A percentile compares a stretch with the other conserved stretches of the same genome.
Conservation (phyloP, 1,140 invertebrate genomes). For the Teleopsis dalmanni region DNA sequence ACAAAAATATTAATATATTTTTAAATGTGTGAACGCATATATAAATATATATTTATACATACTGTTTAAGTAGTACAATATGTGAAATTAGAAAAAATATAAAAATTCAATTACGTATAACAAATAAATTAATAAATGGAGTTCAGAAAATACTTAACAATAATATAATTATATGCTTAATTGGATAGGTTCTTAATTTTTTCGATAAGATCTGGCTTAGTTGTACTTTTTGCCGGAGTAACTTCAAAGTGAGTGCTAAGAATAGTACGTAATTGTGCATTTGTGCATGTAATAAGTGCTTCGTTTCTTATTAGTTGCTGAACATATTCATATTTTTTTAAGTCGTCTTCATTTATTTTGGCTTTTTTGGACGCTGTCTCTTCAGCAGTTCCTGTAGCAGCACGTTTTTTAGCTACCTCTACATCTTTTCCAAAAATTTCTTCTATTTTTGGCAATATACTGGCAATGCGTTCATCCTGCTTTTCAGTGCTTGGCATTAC, state of each 20-base stretch:
- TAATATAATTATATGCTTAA: no score
- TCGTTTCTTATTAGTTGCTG: slow-evolving; percentile 17
- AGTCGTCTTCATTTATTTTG: slow-evolving; percentile 19
- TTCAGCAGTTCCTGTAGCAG: slow-evolving; percentile 13
- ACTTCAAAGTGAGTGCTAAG: slow-evolving; percentile 21
- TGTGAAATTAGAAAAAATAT: no score
- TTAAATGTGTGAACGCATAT: no score
- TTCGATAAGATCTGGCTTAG: slow-evolving; percentile 21
- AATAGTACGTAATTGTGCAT: slow-evolving; percentile 20
- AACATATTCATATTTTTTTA: slow-evolving; percentile 19
- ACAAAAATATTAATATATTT: no score
- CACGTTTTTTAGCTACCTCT: slow-evolving; percentile 22
- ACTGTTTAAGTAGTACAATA: no score
- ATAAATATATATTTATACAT: no score
- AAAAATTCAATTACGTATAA: no score
- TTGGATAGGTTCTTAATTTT: neutral
- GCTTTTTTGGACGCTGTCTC: slow-evolving; percentile 24
- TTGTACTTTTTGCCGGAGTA: slow-evolving; percentile 2
- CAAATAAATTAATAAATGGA: no score
- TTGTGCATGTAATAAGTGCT: slow-evolving; percentile 19
- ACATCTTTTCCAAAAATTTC: slow-evolving; percentile 23
- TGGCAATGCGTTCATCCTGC: slow-evolving; percentile 33
- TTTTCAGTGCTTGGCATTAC: slow-evolving; percentile 23
- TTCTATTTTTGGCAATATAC: slow-evolving; percentile 22
- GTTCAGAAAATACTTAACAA: no score